phyloP scores from a whole-genome alignment of 2,888 invertebrate species.

The Philaethria dido region DNA sequence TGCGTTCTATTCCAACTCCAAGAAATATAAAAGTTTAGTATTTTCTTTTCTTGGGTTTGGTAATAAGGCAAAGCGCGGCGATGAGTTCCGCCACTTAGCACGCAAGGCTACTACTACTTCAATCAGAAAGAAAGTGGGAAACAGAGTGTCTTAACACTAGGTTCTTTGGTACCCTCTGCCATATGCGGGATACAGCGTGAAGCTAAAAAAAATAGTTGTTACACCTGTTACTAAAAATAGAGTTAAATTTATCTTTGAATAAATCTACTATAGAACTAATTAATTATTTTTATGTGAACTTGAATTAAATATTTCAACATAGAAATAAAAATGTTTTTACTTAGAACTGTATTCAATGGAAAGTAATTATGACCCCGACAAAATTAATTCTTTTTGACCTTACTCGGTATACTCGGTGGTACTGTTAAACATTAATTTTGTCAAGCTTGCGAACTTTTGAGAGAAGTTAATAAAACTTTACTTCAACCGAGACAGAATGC shows the following conservation, averaged over 20 bases:
- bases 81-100: no score
- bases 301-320: neutral
- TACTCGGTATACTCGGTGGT: no score
- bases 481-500: constrained; percentile 12
- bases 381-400: constrained; percentile 10
- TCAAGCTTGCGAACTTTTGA: constrained; percentile 10
- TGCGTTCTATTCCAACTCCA: no score
- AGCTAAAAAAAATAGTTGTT: neutral
- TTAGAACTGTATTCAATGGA: constrained; percentile 6
- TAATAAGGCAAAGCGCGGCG: no score
- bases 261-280: neutral
- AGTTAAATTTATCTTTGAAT: neutral
- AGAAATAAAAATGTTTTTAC: neutral
- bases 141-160: no score
- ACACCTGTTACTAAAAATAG: neutral
- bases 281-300: neutral
- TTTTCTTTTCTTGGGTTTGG: no score
- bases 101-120: no score
- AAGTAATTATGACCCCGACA: constrained; percentile 10
- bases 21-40: no score
- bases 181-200: no score
- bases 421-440: constrained; percentile 20
- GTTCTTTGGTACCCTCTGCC: no score
- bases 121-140: no score
- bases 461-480: constrained; percentile 20